Percentiles rank a stretch among this genome's conserved stretches.
These are phyloP conservation scores for Ispidina picta DNA, from an alignment of 2,797 vertebrate species.

Conservation along the genomic window DNA sequence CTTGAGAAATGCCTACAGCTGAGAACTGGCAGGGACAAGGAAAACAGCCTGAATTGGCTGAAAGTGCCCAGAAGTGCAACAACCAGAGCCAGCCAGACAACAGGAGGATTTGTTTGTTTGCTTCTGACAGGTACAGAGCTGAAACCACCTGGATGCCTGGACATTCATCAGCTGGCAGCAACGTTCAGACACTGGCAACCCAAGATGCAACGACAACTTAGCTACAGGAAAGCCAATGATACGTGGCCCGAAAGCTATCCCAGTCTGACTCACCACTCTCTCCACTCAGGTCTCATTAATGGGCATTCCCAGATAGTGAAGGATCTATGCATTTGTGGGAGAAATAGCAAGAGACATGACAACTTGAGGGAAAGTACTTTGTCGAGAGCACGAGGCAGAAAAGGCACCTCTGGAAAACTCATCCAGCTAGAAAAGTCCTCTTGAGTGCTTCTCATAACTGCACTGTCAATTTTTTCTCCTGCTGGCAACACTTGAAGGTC, in stretches of 20 bases:
- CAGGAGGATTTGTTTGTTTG: neutral
- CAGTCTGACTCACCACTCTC: neutral
- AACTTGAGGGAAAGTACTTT: neutral
- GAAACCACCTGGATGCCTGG: conserved; percentile 19
- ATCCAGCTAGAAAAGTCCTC: neutral
- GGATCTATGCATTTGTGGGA: neutral
- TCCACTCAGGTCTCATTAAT: conserved; percentile 21
- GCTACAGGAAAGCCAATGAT: neutral
- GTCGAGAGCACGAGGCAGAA: neutral
- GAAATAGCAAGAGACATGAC: neutral
- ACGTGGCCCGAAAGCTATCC: neutral
- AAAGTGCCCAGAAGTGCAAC: neutral
- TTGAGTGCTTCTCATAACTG: neutral
- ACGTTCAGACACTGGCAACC: neutral
- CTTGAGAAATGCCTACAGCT: neutral
- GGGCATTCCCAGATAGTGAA: neutral
- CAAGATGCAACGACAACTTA: neutral
- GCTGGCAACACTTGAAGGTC: neutral
- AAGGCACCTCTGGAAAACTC: neutral
- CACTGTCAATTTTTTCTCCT: neutral
- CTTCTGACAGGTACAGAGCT: neutral
- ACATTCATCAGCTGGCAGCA: conserved; percentile 16
- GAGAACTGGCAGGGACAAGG: neutral
- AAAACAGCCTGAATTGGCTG: neutral
- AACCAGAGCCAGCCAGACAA: neutral